These are phyloP conservation scores for Pangasius sanitwongsei DNA, from an alignment of 2,797 vertebrate species.

Conservation along the genomic window DNA sequence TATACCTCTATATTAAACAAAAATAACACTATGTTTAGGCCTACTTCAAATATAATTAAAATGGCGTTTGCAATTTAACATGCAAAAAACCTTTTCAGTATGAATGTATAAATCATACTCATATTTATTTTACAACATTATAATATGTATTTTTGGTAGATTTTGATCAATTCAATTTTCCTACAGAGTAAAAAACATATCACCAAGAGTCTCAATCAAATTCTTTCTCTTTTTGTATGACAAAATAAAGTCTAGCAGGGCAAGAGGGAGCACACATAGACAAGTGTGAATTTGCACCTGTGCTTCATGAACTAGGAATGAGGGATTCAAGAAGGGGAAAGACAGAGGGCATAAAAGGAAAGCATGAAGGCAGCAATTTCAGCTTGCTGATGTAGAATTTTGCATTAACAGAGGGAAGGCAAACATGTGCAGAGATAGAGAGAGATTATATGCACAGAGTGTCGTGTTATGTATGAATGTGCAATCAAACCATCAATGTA, in stretches of 20 bases:
- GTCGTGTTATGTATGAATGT: slow-evolving; percentile 7
- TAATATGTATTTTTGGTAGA: background rate
- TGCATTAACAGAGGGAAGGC: slow-evolving; percentile 22
- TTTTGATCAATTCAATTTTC: background rate
- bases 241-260: background rate
- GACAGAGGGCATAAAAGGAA: slow-evolving; percentile 16
- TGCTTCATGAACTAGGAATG: slow-evolving; percentile 25
- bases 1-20: background rate
- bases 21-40: background rate
- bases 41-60: background rate
- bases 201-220: background rate
- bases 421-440: slow-evolving; percentile 16
- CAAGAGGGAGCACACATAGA: background rate
- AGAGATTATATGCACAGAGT: slow-evolving; percentile 21
- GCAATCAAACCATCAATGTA: slow-evolving; percentile 34
- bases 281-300: slow-evolving; percentile 24
- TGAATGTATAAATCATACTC: background rate
- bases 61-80: background rate
- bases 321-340: background rate
- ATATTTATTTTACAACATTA: background rate
- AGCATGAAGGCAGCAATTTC: slow-evolving; percentile 34
- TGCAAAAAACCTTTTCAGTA: background rate
- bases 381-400: slow-evolving; percentile 35
- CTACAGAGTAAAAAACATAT: background rate
- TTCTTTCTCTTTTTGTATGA: background rate